Evolutionary conservation across 2,888 invertebrate species (phyloP).

Genomic region (Xylota segnis): DNA sequence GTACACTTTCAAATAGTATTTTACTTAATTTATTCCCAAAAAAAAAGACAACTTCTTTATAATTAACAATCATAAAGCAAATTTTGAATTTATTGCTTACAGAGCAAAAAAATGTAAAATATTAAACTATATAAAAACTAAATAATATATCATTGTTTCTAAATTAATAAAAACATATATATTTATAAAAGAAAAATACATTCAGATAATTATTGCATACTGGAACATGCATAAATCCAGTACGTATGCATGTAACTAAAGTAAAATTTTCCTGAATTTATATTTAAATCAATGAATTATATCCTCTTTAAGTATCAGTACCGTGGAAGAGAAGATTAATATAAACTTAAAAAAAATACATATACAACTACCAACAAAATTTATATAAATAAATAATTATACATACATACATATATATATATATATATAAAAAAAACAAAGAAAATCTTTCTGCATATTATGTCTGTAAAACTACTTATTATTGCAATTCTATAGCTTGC

Average conservation of each 20-base stretch:
- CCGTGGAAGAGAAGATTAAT: not conserved
- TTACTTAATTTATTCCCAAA: slow-evolving; percentile 16
- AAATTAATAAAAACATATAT: slow-evolving; percentile 17
- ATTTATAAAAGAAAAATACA: not conserved
- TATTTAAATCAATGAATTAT: slow-evolving; percentile 1
- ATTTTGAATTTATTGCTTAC: slow-evolving; percentile 7
- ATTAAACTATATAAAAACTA: not conserved
- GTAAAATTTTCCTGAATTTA: not conserved
- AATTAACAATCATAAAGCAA: slow-evolving; percentile 6
- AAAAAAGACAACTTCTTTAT: slow-evolving; percentile 2
- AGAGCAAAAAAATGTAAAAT: slow-evolving; percentile 24
- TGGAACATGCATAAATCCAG: not conserved
- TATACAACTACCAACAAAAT: slow-evolving; percentile 63
- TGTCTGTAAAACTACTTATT: slow-evolving; percentile 44
- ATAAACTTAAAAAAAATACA: not conserved
- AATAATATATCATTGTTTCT: slow-evolving; percentile 24
- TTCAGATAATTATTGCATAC: not conserved
- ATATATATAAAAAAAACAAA: slow-evolving; percentile 43
- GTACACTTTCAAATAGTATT: slow-evolving; percentile 19
- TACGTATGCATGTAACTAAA: not conserved
- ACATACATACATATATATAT: not conserved
- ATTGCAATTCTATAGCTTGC: slow-evolving; percentile 48
- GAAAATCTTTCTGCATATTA: slow-evolving; percentile 63
- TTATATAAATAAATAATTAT: slow-evolving; percentile 76
- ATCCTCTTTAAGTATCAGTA: slow-evolving; percentile 1